Conservation (phyloP, 2,888 invertebrate genomes). For the Epirrhoe alternata region DNA sequence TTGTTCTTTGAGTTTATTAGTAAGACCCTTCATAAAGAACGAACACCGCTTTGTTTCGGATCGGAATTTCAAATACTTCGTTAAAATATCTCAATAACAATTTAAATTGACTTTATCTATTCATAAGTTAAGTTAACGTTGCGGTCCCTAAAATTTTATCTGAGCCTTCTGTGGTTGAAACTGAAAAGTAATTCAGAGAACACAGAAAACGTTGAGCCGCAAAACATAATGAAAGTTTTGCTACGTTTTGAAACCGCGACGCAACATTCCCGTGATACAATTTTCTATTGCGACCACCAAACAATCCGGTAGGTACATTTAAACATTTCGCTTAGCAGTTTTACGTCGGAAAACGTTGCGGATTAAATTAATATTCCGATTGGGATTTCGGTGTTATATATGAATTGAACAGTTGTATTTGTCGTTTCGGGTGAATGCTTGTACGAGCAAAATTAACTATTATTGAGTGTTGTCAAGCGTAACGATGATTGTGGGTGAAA, state of each 20-base stretch:
- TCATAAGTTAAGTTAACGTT: conserved; percentile 51
- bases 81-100: conserved; percentile 48
- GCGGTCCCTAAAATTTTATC: conserved; percentile 50
- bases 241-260: conserved; percentile 56
- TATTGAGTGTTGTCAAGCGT: conserved; percentile 46
- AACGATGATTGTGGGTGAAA: conserved; percentile 48
- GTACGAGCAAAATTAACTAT: conserved; percentile 49
- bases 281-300: conserved; percentile 56
- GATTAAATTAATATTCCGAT: conserved; percentile 55
- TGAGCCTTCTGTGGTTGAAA: conserved; percentile 55
- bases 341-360: conserved; percentile 43
- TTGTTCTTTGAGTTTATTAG: conserved; percentile 43
- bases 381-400: conserved; percentile 44
- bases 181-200: conserved; percentile 65
- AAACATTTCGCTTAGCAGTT: conserved; percentile 40
- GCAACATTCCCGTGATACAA: conserved; percentile 54
- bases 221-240: conserved; percentile 64
- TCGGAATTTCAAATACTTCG: conserved; percentile 42
- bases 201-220: conserved; percentile 60
- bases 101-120: conserved; percentile 53
- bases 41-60: conserved; percentile 38
- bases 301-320: conserved; percentile 47
- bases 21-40: conserved; percentile 39
- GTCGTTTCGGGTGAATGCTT: conserved; percentile 47
- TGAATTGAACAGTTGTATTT: conserved; percentile 38